Conservation (phyloP, 2,797 vertebrate species). For the Micropoecilia bifurca region DNA sequence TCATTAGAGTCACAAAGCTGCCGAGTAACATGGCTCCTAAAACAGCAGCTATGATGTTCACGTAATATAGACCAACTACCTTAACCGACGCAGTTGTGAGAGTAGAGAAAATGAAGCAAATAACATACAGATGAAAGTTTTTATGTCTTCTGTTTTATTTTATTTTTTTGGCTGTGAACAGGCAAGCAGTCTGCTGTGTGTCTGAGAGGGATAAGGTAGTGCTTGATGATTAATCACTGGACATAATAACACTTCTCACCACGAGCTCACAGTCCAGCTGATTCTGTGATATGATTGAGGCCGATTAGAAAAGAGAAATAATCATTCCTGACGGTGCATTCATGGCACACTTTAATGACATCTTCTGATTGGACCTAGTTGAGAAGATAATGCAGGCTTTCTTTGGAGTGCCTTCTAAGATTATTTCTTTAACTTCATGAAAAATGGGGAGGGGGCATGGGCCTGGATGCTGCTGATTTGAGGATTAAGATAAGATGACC, state of each 20-base stretch:
- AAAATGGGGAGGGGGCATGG: constrained; percentile 61
- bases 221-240: constrained; percentile 78
- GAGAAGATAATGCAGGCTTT: constrained; percentile 77
- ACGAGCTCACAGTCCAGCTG: constrained; percentile 72
- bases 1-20: constrained; percentile 18
- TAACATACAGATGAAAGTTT: constrained; percentile 55
- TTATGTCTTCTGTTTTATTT: constrained; percentile 38
- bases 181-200: constrained; percentile 52
- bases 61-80: constrained; percentile 30
- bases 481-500: constrained; percentile 86
- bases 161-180: constrained; percentile 41
- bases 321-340: constrained; percentile 75
- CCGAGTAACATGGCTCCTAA: constrained; percentile 20
- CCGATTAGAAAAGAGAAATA: constrained; percentile 77
- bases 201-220: constrained; percentile 70
- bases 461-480: constrained; percentile 82
- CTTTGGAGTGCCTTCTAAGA: constrained; percentile 78
- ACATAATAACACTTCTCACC: constrained; percentile 79
- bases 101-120: constrained; percentile 54
- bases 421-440: constrained; percentile 83
- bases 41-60: constrained; percentile 21
- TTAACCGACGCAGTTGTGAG: constrained; percentile 12
- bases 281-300: constrained; percentile 75
- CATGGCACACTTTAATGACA: constrained; percentile 76
- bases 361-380: constrained; percentile 76